Percentiles rank a stretch among this genome's conserved stretches.
phyloP scores from a whole-genome alignment of 2,888 invertebrate genomes.

The Ectemnius continuus region DNA sequence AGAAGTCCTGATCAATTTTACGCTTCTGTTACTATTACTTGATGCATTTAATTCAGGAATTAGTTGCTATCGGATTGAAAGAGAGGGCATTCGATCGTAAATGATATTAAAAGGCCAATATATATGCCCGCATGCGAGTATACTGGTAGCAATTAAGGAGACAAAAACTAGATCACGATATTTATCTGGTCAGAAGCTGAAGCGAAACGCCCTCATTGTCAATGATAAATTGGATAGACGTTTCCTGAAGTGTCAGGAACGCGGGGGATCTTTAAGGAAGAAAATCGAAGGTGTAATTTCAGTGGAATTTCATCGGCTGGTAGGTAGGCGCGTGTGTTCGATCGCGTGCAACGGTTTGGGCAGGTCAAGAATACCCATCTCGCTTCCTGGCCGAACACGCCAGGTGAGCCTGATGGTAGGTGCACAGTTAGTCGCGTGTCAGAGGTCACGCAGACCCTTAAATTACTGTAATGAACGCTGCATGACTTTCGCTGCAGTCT shows the following conservation, averaged over 20 bases:
- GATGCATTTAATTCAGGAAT: conserved; percentile 37
- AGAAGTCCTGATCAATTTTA: no score
- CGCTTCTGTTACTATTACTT: no score
- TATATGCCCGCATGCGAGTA: background rate
- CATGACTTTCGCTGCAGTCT: conserved; percentile 19
- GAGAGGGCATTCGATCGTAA: conserved; percentile 18
- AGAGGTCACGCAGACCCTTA: conserved; percentile 43
- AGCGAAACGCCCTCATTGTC: no score
- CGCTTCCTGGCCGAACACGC: background rate
- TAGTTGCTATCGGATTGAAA: conserved; percentile 33
- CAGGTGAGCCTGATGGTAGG: conserved; percentile 26
- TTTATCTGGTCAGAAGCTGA: no score
- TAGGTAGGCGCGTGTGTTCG: conserved; percentile 21
- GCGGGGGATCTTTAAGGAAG: background rate
- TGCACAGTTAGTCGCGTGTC: conserved; percentile 41
- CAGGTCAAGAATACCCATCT: conserved; percentile 40
- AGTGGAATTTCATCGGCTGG: conserved; percentile 25
- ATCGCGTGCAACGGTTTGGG: conserved; percentile 44
- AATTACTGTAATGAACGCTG: conserved; percentile 45
- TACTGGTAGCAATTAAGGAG: no score
- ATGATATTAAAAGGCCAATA: conserved; percentile 46
- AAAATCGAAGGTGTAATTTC: conserved; percentile 11
- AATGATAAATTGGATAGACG: no score
- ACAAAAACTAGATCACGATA: no score
- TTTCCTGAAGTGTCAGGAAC: no score